Evolutionary conservation across 2,113 vertebrate species (phyloP).

Genomic region (Rhinopithecus roxellana): DNA sequence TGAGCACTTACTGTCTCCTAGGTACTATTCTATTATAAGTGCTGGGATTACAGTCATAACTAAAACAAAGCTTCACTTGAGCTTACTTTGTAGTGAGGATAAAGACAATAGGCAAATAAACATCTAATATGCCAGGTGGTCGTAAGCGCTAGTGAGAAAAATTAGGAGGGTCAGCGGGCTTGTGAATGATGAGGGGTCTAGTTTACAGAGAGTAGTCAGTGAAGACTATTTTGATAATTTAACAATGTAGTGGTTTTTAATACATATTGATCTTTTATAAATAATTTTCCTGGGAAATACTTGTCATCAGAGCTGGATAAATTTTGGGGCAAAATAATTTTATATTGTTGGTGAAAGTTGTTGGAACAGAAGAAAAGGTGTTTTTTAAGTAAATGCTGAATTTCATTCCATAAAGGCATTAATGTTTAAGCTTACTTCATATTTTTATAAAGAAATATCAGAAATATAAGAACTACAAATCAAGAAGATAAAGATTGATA

Average conservation of each 20-base stretch:
- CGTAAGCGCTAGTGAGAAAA: not conserved
- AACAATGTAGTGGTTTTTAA: not conserved
- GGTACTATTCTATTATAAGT: not conserved
- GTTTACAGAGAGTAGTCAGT: not conserved
- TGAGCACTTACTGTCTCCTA: not conserved
- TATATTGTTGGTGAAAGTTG: not conserved
- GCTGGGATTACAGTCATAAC: not conserved
- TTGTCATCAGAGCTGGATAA: not conserved
- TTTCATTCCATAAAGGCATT: not conserved
- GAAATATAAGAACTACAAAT: not conserved
- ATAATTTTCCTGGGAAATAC: not conserved
- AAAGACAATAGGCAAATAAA: not conserved
- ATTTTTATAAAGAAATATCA: constrained; percentile 2
- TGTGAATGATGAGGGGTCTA: not conserved
- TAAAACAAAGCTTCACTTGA: not conserved
- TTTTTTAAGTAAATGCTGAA: not conserved
- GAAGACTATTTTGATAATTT: constrained; percentile 7
- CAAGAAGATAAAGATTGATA: not conserved
- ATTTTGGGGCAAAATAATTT: not conserved
- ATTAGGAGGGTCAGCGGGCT: not conserved
- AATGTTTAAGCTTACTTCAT: not conserved
- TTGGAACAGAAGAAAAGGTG: not conserved
- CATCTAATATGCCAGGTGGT: not conserved
- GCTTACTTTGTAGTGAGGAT: not conserved
- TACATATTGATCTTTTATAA: not conserved